Evolutionary conservation across 2,797 vertebrate genomes (phyloP), one percentile per base, ranked within the genome.

Genomic region (Tinamus major): DNA sequence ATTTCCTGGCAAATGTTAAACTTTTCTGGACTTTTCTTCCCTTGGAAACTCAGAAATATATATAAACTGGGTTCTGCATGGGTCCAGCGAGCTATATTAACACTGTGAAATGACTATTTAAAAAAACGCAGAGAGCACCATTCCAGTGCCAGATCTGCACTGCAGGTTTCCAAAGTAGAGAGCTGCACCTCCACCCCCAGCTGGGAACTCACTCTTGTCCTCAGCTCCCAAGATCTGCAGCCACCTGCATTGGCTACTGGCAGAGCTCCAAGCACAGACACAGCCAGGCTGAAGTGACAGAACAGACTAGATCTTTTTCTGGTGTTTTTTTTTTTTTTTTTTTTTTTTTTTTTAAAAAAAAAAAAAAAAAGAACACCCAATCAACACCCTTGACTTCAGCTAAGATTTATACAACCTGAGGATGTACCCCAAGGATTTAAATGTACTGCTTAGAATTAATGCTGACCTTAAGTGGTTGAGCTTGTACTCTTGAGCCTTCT

Each of bases 211-310:
- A 17, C 11, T 89, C 81, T 85, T 65, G 53, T 29, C 80, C 79
- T 92, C 78, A 82, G 85, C 77, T 91, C 87, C 64, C 26, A 59
- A 77, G 87, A 85, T 63, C 87, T 65, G 75, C 78, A 72, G 71
- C 93, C 91, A 95, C 95, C 95, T 96, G 95, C 94, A 89, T 67
- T 75, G 13, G 1, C 31, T 8, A 2, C 80, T 95, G 93, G 93
- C 92, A 94, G 85, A 87, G n/a, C 78, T 94, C 91, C 92, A 93
- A 69, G 71, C 58, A 33, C 55, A 76, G 79, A 69, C 87, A 84
- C 41, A 92, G 87, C 31, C 75, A 90, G 72, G 62, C 84, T 93
- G 58, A 91, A 94, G 61, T 9, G 48, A 79, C 49, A 65, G 88
- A 75, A 93, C 53, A 91, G 61, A 53, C 79, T 90, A 42, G 75